Percentiles rank a stretch among this genome's conserved stretches.
Evolutionary conservation across 2,888 invertebrate species (phyloP).

Genomic region (Cantharis rustica): DNA sequence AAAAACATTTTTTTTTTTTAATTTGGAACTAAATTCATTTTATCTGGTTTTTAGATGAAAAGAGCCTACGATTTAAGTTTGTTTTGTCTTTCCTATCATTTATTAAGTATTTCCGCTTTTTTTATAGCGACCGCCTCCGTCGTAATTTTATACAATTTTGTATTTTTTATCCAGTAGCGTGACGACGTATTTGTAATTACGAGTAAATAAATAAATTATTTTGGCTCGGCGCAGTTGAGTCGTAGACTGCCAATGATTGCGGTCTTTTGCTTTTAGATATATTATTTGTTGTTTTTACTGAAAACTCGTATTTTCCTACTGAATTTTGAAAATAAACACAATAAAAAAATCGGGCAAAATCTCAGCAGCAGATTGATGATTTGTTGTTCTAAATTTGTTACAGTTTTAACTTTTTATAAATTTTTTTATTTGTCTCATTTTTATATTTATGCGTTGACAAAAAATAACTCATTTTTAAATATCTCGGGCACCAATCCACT

Average conservation of each 20-base stretch:
- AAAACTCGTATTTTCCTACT: too few species aligned
- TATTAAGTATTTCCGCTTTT: neutral
- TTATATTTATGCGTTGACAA: neutral
- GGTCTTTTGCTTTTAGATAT: too few species aligned
- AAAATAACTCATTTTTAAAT: neutral
- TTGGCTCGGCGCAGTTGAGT: neutral
- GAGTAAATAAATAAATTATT: neutral
- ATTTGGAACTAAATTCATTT: neutral
- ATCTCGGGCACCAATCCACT: neutral
- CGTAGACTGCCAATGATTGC: neutral
- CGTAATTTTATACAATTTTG: neutral
- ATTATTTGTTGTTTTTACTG: too few species aligned
- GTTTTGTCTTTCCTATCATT: neutral
- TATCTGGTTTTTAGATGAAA: neutral
- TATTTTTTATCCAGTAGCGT: neutral
- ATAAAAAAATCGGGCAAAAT: too few species aligned
- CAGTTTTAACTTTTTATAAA: neutral
- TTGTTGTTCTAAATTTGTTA: neutral
- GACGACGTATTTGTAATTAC: neutral
- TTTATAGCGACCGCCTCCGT: neutral
- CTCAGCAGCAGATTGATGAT: neutral
- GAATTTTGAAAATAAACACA: too few species aligned
- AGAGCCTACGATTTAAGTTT: neutral
- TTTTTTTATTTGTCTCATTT: neutral
- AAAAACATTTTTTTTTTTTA: neutral